Base-by-base conservation (phyloP, 2,797 vertebrate species). In the Tenualosa ilisha region DNA sequence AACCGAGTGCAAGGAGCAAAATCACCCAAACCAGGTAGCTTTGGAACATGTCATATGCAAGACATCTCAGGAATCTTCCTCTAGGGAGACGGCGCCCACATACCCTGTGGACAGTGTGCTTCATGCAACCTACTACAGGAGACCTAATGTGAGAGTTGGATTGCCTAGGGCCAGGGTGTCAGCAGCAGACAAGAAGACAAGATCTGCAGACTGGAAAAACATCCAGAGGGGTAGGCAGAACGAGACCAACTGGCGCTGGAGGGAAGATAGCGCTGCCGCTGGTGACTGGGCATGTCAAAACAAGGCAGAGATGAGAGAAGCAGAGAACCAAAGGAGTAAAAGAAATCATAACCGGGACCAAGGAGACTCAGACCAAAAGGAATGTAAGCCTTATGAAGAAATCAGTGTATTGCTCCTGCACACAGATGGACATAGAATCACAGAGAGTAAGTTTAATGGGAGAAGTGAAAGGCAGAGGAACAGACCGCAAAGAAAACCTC, bases 201-300 rank as follows among this genome's bases (percentile, higher is more conserved):
- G n/a, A n/a, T n/a, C 43, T 84, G 40, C 12, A 15, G 26, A 24
- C 40, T 51, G 83, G 83, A 43, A 50, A 65, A 65, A 68, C 31
- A 37, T 56, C 22, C 40, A 46, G n/a, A 37, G 53, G 51, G 54
- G 26, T 61, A 61, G 7, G 31, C 54, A 56, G 82, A 31, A 31
- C 20, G 20, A 65, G 83, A n/a, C 61, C 83, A 84, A 24, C n/a
- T 49, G 61, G 40, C 46, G 83, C 59, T 84, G 83, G 83, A 50
- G 61, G 43, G 83, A 37, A 26, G 22, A 50, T 20, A 50, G 56
- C 2, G n/a, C n/a, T 31, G 83, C 72, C 40, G 72, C 72, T 46
- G 72, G 72, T 79, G 72, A 79, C 72, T 79, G 72, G 72, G 72
- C 72, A 79, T 79, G 72, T 79, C 72, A 79, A 20, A 79, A 79